A percentile compares a stretch with the other conserved stretches of the same genome.
Evolutionary conservation across 2,113 vertebrate species (phyloP).

Genomic region (Eulacestoma nigropectus): DNA sequence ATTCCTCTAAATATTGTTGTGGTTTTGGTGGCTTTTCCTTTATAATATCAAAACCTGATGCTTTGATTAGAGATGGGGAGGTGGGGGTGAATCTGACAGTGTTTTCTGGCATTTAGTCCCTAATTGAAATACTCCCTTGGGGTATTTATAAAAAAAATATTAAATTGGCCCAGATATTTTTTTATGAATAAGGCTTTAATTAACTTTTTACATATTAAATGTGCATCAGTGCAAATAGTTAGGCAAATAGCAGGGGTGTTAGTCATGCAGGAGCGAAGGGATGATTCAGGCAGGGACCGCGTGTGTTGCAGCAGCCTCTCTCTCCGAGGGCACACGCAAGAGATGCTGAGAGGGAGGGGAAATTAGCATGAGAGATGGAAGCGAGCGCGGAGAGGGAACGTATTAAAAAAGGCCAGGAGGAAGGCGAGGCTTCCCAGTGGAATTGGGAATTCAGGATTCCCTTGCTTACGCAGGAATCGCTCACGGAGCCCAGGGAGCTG

Average conservation of each 20-base stretch:
- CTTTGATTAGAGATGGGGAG: constrained; percentile 24
- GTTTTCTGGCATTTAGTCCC: constrained; percentile 19
- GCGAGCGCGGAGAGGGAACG: background rate
- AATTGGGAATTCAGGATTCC: background rate
- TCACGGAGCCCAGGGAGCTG: background rate
- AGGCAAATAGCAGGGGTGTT: constrained; percentile 41
- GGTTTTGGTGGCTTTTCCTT: constrained; percentile 36
- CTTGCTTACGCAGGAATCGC: background rate
- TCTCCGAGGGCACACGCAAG: background rate
- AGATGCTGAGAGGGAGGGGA: constrained; percentile 13
- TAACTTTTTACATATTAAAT: constrained; percentile 60
- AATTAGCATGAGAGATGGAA: constrained; percentile 48
- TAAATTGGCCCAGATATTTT: constrained; percentile 49
- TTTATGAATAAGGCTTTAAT: constrained; percentile 62
- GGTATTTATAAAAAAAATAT: constrained; percentile 34
- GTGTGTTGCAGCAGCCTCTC: background rate
- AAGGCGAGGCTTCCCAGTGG: background rate
- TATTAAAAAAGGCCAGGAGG: background rate
- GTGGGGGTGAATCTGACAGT: background rate
- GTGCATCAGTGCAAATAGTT: constrained; percentile 17
- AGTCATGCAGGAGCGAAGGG: background rate
- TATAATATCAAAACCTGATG: background rate
- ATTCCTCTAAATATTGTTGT: constrained; percentile 21
- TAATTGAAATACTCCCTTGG: constrained; percentile 50
- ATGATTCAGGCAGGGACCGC: constrained; percentile 29